Evolutionary conservation across 1,140 invertebrate genomes (phyloP).

Genomic region (Catajapyx aquilonaris): DNA sequence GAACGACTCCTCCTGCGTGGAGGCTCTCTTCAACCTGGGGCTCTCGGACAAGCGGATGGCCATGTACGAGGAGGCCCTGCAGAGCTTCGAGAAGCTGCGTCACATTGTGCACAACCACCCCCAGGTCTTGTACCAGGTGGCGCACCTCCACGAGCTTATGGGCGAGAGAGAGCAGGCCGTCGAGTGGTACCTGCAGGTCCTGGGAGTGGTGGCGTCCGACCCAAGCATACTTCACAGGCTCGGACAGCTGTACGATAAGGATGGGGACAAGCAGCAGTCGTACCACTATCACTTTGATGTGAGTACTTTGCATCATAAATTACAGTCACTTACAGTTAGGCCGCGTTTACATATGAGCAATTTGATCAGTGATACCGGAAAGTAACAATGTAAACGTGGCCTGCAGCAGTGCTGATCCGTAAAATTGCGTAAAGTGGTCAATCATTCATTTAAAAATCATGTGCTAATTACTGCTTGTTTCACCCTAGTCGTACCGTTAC

Average conservation of each 20-base stretch:
- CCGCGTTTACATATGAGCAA: too few relatives aligned
- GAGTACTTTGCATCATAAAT: too few relatives aligned
- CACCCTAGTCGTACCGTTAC: conserved; percentile 53
- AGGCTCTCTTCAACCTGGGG: conserved; percentile 80
- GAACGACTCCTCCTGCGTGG: conserved; percentile 62
- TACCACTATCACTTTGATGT: conserved; percentile 83
- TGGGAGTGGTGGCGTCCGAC: conserved; percentile 66
- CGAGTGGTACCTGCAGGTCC: conserved; percentile 64
- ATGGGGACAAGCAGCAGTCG: conserved; percentile 75
- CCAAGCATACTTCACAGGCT: conserved; percentile 58
- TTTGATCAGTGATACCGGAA: too few relatives aligned
- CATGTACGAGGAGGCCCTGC: conserved; percentile 49
- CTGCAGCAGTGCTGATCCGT: too few relatives aligned
- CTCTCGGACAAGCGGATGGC: conserved; percentile 46
- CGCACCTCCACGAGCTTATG: conserved; percentile 51
- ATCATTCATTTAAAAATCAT: too few relatives aligned
- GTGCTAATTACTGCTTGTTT: conserved; percentile 6
- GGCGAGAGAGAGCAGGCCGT: conserved; percentile 54
- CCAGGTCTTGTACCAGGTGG: conserved; percentile 70
- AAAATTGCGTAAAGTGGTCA: too few relatives aligned
- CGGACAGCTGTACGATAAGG: conserved; percentile 61
- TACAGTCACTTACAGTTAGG: too few relatives aligned
- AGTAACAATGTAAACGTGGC: too few relatives aligned
- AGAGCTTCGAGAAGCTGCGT: conserved; percentile 64
- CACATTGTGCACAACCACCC: conserved; percentile 54